Conservation (phyloP, 2,797 vertebrate genomes). For the Sandelia bainsii region DNA sequence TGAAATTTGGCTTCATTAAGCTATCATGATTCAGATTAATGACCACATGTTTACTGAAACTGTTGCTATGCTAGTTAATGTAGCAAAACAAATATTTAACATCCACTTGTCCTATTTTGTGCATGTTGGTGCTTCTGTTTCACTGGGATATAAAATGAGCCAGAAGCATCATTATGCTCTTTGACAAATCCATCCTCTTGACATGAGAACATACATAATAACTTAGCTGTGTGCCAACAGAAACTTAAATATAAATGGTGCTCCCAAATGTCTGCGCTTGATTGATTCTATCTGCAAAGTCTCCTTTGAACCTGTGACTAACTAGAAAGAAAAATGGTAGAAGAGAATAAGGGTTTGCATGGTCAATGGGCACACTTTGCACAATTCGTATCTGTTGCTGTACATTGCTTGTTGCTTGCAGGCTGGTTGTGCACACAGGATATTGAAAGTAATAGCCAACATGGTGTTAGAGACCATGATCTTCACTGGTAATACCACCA, state of each 20-base stretch:
- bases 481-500: neutral
- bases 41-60: slow-evolving; percentile 15
- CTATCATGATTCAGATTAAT: neutral
- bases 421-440: neutral
- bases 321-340: slow-evolving; percentile 21
- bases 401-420: slow-evolving; percentile 5
- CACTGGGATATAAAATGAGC: neutral
- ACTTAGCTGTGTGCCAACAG: slow-evolving; percentile 17
- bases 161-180: slow-evolving; percentile 24
- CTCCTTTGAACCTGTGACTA: slow-evolving; percentile 28
- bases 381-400: neutral
- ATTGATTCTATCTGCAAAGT: slow-evolving; percentile 38
- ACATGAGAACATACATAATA: slow-evolving; percentile 30
- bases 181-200: slow-evolving; percentile 38
- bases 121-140: slow-evolving; percentile 9
- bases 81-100: slow-evolving; percentile 29
- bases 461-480: neutral
- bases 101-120: slow-evolving; percentile 17
- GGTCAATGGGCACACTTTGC: slow-evolving; percentile 5
- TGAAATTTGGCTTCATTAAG: neutral
- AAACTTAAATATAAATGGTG: slow-evolving; percentile 31
- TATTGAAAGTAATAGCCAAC: slow-evolving; percentile 1
- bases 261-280: slow-evolving; percentile 20
- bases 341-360: neutral
- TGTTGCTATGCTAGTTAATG: slow-evolving; percentile 6